These are phyloP conservation scores for Andrena chrysosceles DNA, from an alignment of 2,888 invertebrate genomes.

Conservation along the genomic window DNA sequence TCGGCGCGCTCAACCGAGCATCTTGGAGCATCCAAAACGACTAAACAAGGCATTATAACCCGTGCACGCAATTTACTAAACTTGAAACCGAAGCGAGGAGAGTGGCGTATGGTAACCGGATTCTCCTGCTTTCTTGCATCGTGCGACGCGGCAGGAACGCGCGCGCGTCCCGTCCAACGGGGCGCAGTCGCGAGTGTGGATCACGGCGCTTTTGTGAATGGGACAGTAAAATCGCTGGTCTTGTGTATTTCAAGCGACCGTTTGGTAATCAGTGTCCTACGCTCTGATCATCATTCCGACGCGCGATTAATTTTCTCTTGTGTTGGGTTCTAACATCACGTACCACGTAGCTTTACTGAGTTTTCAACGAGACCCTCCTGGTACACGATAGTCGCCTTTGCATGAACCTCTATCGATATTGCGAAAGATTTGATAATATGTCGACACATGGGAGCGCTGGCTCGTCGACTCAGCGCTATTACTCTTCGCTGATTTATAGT, in stretches of 20 bases:
- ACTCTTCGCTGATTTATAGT: too few relatives aligned
- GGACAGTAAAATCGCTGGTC: neutral
- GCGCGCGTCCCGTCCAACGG: neutral
- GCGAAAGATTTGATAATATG: neutral
- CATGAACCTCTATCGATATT: conserved; percentile 27
- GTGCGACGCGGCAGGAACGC: conserved; percentile 44
- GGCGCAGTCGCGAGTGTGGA: neutral
- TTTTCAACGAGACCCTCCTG: conserved; percentile 29
- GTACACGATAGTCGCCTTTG: conserved; percentile 33
- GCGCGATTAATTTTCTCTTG: neutral
- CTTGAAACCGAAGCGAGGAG: neutral
- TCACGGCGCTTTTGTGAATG: conserved; percentile 20
- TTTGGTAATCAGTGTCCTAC: conserved; percentile 2
- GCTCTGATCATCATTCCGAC: neutral
- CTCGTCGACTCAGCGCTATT: neutral
- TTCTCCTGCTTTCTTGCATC: conserved; percentile 63
- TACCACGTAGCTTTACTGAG: conserved; percentile 13
- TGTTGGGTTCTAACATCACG: conserved; percentile 5
- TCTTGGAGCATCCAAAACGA: neutral
- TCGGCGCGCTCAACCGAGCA: neutral
- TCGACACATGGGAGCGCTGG: neutral
- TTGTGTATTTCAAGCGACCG: neutral
- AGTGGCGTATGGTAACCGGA: neutral
- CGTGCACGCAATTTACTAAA: conserved; percentile 9
- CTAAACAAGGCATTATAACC: neutral